These are phyloP conservation scores for Embidobia sp. DNA, from an alignment of 2,888 invertebrate genomes.

Conservation along the genomic window DNA sequence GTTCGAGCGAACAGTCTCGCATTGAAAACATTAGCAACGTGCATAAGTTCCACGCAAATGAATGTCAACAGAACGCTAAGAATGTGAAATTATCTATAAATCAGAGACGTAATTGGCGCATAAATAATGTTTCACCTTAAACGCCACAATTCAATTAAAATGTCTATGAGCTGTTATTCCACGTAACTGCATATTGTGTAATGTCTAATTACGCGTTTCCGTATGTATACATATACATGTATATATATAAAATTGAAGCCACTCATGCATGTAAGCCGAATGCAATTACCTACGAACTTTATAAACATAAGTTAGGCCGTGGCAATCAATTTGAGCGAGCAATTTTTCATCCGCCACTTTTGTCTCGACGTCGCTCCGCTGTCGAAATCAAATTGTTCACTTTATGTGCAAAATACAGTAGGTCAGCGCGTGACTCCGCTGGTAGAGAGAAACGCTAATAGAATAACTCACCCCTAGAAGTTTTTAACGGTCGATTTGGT, in stretches of 20 bases:
- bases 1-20: slow-evolving; percentile 5
- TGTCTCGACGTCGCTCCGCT: slow-evolving; percentile 27
- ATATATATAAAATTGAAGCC: too few species aligned
- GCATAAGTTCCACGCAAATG: background rate
- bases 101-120: slow-evolving; percentile 12
- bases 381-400: slow-evolving; percentile 58
- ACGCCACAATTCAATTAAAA: slow-evolving; percentile 32
- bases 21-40: slow-evolving; percentile 1
- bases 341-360: slow-evolving; percentile 36
- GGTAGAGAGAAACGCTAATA: slow-evolving; percentile 71
- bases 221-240: too few species aligned
- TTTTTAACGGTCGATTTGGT: slow-evolving; percentile 81
- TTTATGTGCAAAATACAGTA: slow-evolving; percentile 51
- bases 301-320: slow-evolving; percentile 9
- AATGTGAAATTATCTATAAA: slow-evolving; percentile 27
- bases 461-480: slow-evolving; percentile 75
- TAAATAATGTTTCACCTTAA: slow-evolving; percentile 26
- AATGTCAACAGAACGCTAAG: slow-evolving; percentile 19
- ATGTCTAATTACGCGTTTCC: slow-evolving; percentile 11
- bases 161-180: slow-evolving; percentile 4
- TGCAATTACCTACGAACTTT: background rate
- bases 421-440: slow-evolving; percentile 39
- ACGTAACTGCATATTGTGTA: too few species aligned
- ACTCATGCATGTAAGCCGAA: background rate
- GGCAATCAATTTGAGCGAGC: slow-evolving; percentile 21